A percentile compares a stretch with the other conserved stretches of the same genome.
These are phyloP conservation scores for Tubulanus polymorphus DNA, from an alignment of 2,888 invertebrate species.

Conservation along the genomic window DNA sequence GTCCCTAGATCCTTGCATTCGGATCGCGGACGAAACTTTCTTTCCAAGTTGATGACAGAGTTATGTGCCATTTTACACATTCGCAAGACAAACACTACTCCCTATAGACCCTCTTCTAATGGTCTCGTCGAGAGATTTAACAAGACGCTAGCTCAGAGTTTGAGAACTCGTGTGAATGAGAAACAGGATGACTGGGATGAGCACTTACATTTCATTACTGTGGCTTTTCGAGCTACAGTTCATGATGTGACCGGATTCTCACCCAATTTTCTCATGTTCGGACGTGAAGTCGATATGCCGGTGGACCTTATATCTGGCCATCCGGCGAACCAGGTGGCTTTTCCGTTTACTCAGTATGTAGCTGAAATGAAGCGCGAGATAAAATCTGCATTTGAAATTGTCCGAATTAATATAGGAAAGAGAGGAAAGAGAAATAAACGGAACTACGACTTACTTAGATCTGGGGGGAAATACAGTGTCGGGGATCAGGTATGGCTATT, in stretches of 20 bases:
- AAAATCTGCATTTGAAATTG: too few relatives aligned
- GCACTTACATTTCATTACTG: constrained; percentile 15
- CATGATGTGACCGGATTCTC: constrained; percentile 16
- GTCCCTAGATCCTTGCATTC: constrained; percentile 12
- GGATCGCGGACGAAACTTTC: constrained; percentile 20
- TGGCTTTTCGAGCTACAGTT: constrained; percentile 17
- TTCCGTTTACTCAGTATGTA: too few relatives aligned
- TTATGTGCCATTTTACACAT: constrained; percentile 19
- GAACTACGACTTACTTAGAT: too few relatives aligned
- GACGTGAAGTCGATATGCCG: constrained; percentile 18
- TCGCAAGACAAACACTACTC: constrained; percentile 17
- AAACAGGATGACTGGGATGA: constrained; percentile 15
- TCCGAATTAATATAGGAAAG: too few relatives aligned
- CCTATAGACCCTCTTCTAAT: constrained; percentile 19
- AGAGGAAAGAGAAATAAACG: too few relatives aligned
- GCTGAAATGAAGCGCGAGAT: too few relatives aligned
- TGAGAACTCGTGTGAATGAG: constrained; percentile 3
- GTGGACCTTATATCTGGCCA: constrained; percentile 15
- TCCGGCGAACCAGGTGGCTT: too few relatives aligned
- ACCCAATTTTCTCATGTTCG: constrained; percentile 20
- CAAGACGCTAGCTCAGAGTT: too few relatives aligned
- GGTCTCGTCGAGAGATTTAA: constrained; percentile 20
- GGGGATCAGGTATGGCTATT: too few relatives aligned
- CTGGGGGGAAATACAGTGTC: too few relatives aligned
- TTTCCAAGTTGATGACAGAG: constrained; percentile 17